Evolutionary conservation across 2,888 invertebrate genomes (phyloP).

Genomic region (Pomacea canaliculata): DNA sequence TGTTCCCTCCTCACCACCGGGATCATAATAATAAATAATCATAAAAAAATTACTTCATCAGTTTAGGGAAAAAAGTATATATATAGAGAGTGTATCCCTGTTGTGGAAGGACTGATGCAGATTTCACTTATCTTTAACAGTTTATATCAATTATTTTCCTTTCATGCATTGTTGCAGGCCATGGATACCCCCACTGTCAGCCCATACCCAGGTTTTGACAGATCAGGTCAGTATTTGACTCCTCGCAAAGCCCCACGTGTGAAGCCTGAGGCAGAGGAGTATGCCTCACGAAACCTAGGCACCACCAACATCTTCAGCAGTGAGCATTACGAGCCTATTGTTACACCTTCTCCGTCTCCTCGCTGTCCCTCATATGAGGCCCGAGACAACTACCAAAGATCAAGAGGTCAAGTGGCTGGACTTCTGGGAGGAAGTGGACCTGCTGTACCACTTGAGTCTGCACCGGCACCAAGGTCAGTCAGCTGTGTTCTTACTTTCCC

Average conservation of each 20-base stretch:
- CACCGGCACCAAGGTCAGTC: constrained; percentile 34
- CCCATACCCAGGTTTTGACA: constrained; percentile 59
- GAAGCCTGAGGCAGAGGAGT: constrained; percentile 60
- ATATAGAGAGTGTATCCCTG: no score
- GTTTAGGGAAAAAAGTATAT: no score
- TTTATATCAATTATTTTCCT: no score
- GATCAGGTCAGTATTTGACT: constrained; percentile 38
- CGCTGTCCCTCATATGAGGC: constrained; percentile 48
- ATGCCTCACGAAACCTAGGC: constrained; percentile 52
- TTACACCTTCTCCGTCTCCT: constrained; percentile 44
- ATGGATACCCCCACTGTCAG: constrained; percentile 25
- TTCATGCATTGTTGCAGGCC: not conserved
- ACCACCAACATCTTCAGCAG: constrained; percentile 49
- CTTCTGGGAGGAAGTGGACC: constrained; percentile 49
- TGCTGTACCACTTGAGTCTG: constrained; percentile 43
- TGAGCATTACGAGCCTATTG: constrained; percentile 38
- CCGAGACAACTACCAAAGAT: constrained; percentile 48
- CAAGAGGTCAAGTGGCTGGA: constrained; percentile 52
- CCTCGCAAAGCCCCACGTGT: constrained; percentile 51
- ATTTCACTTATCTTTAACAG: no score
- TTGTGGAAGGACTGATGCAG: no score
- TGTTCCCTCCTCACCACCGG: no score
- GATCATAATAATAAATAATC: no score
- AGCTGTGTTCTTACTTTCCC: no score
- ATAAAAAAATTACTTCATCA: no score